A percentile compares a stretch with the other conserved stretches of the same genome.
phyloP scores from a whole-genome alignment of 2,888 invertebrate species.

The Ceraclea dissimilis region DNA sequence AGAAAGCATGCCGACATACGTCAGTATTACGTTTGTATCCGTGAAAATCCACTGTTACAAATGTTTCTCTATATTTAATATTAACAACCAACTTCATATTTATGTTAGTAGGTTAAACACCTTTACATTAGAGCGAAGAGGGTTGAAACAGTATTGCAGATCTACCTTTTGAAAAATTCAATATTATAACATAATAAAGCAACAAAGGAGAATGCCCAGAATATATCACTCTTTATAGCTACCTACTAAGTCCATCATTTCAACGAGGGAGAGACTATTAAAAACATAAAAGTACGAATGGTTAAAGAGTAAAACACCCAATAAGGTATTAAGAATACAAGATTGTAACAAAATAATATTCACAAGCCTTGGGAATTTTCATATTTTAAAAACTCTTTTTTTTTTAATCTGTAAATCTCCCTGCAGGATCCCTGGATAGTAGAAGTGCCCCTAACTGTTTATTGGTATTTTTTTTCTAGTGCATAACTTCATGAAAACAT shows the following conservation, averaged over 20 bases:
- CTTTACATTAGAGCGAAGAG: not conserved
- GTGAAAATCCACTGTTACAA: not conserved
- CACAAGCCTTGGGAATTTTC: no score
- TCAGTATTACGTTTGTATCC: not conserved
- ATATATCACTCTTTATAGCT: not conserved
- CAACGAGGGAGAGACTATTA: no score
- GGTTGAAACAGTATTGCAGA: not conserved
- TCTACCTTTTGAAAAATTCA: not conserved
- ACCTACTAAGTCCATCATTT: not conserved
- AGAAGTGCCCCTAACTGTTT: no score
- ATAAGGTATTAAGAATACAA: no score
- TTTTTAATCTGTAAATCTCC: no score
- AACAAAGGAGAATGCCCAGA: not conserved
- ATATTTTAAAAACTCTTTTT: no score
- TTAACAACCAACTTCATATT: not conserved
- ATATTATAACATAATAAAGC: not conserved
- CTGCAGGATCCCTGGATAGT: no score
- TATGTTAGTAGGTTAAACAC: not conserved
- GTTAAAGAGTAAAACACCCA: no score
- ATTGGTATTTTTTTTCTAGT: no score
- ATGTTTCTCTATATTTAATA: not conserved
- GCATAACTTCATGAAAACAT: no score
- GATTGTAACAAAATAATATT: no score
- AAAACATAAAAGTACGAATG: no score
- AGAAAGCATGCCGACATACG: not conserved